These are phyloP conservation scores for Hetaerina titia DNA, from an alignment of 2,888 invertebrate genomes.

Conservation along the genomic window DNA sequence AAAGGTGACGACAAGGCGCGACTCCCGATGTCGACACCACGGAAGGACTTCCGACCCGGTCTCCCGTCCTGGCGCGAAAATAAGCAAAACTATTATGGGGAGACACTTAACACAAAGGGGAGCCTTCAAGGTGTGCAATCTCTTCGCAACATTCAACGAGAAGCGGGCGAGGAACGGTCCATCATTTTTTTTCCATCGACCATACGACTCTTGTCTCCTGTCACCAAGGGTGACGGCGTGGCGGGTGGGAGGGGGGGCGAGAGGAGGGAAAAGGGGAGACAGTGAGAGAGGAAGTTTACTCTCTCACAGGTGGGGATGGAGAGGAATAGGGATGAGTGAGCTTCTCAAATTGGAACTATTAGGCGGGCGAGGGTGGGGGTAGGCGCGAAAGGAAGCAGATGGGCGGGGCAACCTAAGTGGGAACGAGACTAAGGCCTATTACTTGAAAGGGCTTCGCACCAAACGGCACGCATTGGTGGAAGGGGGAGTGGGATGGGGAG, in stretches of 20 bases:
- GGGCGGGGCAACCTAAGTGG: conserved; percentile 5
- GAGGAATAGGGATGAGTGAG: neutral
- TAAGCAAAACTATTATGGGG: neutral
- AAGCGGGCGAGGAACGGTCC: neutral
- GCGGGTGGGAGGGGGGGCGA: neutral
- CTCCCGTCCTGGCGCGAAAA: neutral
- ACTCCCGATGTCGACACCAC: neutral
- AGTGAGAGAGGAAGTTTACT: neutral
- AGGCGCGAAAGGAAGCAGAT: neutral
- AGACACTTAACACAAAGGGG: too few relatives aligned
- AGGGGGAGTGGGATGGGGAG: neutral
- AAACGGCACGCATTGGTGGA: neutral
- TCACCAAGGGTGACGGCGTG: neutral
- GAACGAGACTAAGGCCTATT: conserved; percentile 8
- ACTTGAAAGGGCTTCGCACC: neutral
- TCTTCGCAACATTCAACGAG: neutral
- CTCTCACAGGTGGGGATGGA: neutral
- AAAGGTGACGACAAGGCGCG: neutral
- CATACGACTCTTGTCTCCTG: neutral
- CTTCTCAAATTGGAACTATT: conserved; percentile 29
- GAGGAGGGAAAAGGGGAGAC: neutral
- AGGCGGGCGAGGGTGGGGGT: neutral
- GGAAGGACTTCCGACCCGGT: neutral
- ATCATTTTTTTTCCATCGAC: neutral
- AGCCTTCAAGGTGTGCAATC: neutral